Conservation (phyloP, 1,140 invertebrate genomes). For the Ips typographus region DNA sequence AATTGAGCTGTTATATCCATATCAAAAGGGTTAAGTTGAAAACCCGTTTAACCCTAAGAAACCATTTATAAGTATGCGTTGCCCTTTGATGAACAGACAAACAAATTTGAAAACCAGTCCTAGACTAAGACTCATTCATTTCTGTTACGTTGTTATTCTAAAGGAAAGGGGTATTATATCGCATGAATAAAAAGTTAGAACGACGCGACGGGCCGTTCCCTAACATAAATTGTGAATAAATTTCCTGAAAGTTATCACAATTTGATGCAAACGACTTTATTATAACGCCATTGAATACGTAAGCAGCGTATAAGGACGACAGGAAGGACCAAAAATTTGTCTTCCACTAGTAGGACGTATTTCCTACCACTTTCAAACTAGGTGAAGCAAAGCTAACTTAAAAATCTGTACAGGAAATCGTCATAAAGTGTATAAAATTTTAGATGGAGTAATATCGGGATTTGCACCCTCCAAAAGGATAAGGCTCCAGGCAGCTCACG, state of each 20-base stretch:
- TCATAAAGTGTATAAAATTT: conserved; percentile 19
- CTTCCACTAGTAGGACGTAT: neutral
- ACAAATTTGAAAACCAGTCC: no score
- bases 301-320: neutral
- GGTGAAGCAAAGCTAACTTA: neutral
- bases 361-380: neutral
- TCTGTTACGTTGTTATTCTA: conserved; percentile 4
- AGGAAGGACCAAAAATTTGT: conserved; percentile 8
- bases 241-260: conserved; percentile 24
- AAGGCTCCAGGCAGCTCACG: conserved; percentile 45
- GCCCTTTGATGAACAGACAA: no score
- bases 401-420: conserved; percentile 14
- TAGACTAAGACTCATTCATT: no score
- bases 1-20: no score
- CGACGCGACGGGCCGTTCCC: conserved; percentile 15
- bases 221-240: conserved; percentile 23
- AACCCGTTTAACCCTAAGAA: no score
- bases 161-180: conserved; percentile 4
- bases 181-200: conserved; percentile 15
- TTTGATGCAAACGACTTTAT: conserved; percentile 36
- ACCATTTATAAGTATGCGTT: no score
- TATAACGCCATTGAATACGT: conserved; percentile 31
- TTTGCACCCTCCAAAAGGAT: conserved; percentile 45
- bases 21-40: no score
- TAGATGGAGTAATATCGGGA: conserved; percentile 35